Base-by-base conservation (phyloP, 1,140 invertebrate genomes). In the Diploscapter pachys region DNA sequence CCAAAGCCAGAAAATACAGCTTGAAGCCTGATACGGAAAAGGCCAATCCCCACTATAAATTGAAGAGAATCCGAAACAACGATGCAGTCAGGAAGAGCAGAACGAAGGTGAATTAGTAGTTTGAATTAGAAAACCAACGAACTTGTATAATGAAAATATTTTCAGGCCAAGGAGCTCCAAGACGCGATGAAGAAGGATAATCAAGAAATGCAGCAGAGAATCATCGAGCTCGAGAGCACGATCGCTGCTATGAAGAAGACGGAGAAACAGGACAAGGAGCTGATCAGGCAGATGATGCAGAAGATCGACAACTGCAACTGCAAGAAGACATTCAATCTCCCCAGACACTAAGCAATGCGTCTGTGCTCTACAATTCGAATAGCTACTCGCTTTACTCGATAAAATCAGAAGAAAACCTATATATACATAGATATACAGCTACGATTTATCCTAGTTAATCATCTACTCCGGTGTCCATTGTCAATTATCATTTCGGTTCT, bases 21-120 rank as follows among this genome's bases (percentile, higher is more conserved):
- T 50, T 74, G 52, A 79, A 79, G 72, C 55, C 78, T 31, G 77
- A 70, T 4, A 61, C 61, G 48, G 78, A 75, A 57, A 77, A 78
- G 49, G 65, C 63, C 13, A 49, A 71, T 9, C 71, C 73, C 5
- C 69, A 57, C 8, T 79, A 79, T 70, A 79, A 79, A 65, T 31
- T 76, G 4, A 79, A 79, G 71, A 56, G 78, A 49, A 74, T 74
- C 9, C 65, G 75, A 11, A 79, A 79, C 73, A 79, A 79, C 55
- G 78, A 79, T 62, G 78, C 78, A 13, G 78, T 79, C 55, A 49
- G 78, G 13, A 73, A 75, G 53, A 68, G 61, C 56, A 64, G 78
- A 49, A 71, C 54, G 57, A 79, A 79, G 78, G 78, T 13, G 63
- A 77, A 9, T 65, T 65, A 9, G 57, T 65, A 9, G 57, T 59